phyloP scores from a whole-genome alignment of 2,113 vertebrate species.

The Acrocephalus kingi region DNA sequence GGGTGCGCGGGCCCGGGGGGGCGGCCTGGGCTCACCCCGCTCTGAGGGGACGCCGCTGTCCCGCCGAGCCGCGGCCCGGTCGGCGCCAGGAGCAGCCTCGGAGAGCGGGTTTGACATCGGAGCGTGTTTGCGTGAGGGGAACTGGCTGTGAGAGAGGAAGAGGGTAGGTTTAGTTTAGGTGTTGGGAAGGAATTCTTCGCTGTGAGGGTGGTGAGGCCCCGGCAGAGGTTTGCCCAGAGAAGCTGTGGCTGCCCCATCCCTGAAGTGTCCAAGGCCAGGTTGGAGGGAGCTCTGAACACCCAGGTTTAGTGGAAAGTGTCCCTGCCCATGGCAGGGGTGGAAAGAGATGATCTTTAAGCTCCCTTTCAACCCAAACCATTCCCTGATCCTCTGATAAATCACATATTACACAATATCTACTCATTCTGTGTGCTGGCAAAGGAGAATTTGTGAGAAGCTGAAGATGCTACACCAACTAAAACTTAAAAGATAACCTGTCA shows the following conservation, averaged over 20 bases:
- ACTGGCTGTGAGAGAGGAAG: neutral
- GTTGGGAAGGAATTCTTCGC: neutral
- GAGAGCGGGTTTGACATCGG: neutral
- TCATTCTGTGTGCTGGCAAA: neutral
- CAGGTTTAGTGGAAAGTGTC: neutral
- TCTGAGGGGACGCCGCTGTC: neutral
- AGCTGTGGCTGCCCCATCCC: neutral
- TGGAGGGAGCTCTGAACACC: neutral
- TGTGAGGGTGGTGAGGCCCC: neutral
- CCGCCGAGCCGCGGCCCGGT: neutral
- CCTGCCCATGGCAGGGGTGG: no score
- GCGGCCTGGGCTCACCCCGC: neutral
- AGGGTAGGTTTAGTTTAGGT: neutral
- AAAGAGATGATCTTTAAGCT: neutral
- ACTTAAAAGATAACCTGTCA: neutral
- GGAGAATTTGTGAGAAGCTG: neutral
- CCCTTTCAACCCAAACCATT: neutral
- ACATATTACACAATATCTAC: accelerated
- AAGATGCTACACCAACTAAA: neutral
- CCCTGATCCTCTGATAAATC: neutral
- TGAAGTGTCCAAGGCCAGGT: neutral
- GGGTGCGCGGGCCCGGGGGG: neutral
- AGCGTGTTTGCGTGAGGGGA: neutral
- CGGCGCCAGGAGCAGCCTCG: neutral
- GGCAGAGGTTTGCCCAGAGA: neutral